Base-by-base conservation (phyloP, 1,140 invertebrate species). In the Hyles euphorbiae region DNA sequence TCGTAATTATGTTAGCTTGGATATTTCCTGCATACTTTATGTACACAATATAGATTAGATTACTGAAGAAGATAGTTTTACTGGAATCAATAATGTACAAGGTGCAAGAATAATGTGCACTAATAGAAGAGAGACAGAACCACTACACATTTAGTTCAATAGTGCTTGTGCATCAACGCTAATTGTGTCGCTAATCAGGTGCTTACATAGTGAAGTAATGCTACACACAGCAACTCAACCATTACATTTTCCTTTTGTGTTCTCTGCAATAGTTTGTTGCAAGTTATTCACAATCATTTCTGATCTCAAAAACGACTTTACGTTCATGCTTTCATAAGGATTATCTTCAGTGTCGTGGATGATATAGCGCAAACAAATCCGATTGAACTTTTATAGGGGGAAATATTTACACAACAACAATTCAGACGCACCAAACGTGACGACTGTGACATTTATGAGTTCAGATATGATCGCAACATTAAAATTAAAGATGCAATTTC, bases 121-220 rank as follows among this genome's bases (percentile, higher is more conserved):
- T 69, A 70, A 65, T 60, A 75, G 60, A 65, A 10, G 34, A 53
- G 8, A 44, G 33, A 44, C 43, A 7, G 36, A 43, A 32, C 34
- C 43, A 45, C 53, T 44, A 34, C 33, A 43, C 22, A 54, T 22
- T 33, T 32, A 62, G 63, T 64, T 43, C 34, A 57, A 53, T 53
- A 76, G 70, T 81, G 77, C 74, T 74, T 74, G 79, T 85, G 81
- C 81, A 73, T 68, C 66, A 76, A 76, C 72, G 81, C 74, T 82
- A 83, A 72, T 69, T 76, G 71, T 81, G 72, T 72, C 70, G 63
- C 70, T 73, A 68, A 72, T 54, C 59, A 68, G 54, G 67, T 73
- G 68, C 64, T 68, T 79, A 56, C 12, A 56, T 48, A 44, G 65
- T 74, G 59, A 67, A 66, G 6, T 56, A 43, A 44, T 11, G 22